phyloP scores from a whole-genome alignment of 2,113 vertebrate species.

The Apodemus sylvaticus region DNA sequence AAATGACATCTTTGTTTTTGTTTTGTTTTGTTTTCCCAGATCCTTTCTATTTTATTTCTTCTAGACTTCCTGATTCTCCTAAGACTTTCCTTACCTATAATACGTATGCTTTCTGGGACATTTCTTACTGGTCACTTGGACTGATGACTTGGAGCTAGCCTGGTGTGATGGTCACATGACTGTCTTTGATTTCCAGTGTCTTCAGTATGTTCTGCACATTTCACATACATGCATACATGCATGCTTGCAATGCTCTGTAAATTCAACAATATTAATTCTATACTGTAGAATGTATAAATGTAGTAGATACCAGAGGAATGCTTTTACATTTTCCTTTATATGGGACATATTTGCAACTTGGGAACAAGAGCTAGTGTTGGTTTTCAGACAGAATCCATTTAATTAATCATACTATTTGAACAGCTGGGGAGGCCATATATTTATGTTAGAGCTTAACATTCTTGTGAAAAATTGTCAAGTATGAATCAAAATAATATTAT shows the following conservation, averaged over 20 bases:
- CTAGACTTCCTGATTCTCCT: conserved; percentile 1
- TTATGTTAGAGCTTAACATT: conserved; percentile 87
- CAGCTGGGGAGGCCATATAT: conserved; percentile 92
- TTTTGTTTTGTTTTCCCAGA: background rate
- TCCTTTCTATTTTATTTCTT: conserved; percentile 4
- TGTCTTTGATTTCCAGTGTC: background rate
- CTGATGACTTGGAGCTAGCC: background rate
- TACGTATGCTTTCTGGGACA: background rate
- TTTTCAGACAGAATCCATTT: conserved; percentile 98
- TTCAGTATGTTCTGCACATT: background rate
- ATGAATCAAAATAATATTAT: conserved; percentile 90
- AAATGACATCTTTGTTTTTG: background rate
- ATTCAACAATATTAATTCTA: conserved; percentile 72
- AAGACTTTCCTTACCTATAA: background rate
- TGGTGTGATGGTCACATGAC: background rate
- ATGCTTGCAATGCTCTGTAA: conserved; percentile 35
- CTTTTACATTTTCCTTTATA: conserved; percentile 67
- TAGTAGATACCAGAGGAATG: conserved; percentile 81
- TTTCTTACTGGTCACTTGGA: background rate
- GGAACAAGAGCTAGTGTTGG: conserved; percentile 90
- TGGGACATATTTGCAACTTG: conserved; percentile 84
- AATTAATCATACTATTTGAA: conserved; percentile 99
- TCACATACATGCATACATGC: background rate
- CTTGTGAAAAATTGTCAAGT: conserved; percentile 88
- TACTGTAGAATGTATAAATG: conserved; percentile 79